Percentiles rank a stretch among this genome's conserved stretches.
These are phyloP conservation scores for Cantharis rustica DNA, from an alignment of 2,888 invertebrate genomes.

Conservation along the genomic window DNA sequence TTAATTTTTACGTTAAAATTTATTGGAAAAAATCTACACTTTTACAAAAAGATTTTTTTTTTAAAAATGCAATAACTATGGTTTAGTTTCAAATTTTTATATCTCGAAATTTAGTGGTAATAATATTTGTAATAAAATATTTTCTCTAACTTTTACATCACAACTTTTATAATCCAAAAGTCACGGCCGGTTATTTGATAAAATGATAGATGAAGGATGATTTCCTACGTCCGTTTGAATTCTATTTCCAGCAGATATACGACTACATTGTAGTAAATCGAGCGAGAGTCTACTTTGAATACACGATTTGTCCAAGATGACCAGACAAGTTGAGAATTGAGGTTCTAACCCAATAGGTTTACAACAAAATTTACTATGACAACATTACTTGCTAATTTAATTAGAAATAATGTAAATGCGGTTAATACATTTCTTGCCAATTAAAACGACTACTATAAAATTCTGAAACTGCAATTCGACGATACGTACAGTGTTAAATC, in stretches of 20 bases:
- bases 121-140: not conserved
- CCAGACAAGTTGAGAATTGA: not conserved
- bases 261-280: conserved; percentile 12
- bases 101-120: not conserved
- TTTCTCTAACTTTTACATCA: not conserved
- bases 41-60: not conserved
- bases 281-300: conserved; percentile 11
- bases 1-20: not conserved
- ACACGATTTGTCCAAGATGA: not conserved
- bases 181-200: conserved; percentile 5
- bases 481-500: too few species aligned
- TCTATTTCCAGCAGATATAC: conserved; percentile 7
- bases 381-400: not conserved
- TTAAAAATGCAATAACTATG: not conserved
- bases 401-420: not conserved
- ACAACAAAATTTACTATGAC: not conserved
- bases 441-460: too few species aligned
- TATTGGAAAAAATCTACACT: not conserved
- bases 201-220: conserved; percentile 13
- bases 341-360: too few species aligned
- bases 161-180: conserved; percentile 5
- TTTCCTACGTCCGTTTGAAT: conserved; percentile 8
- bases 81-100: not conserved
- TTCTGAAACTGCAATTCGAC: too few species aligned
- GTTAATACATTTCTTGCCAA: too few species aligned